Conservation (phyloP, 2,797 vertebrate species). For the Anisognathus igniventris region DNA sequence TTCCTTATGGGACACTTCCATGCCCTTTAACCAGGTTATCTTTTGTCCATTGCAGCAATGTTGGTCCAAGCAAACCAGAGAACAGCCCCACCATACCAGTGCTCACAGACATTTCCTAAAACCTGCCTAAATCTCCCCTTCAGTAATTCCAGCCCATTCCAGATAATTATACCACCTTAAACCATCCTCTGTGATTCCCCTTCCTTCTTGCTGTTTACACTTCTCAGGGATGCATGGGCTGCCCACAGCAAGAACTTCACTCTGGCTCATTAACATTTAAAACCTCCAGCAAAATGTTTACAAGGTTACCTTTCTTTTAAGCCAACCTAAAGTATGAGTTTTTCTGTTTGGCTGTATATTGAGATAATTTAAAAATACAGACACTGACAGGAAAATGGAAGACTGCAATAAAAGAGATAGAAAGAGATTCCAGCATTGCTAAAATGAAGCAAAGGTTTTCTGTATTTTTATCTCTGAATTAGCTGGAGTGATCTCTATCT, state of each 20-base stretch:
- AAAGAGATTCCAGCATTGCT: background rate
- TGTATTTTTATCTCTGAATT: background rate
- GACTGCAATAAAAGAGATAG: background rate
- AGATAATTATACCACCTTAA: background rate
- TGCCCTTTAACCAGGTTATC: background rate
- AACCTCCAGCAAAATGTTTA: conserved; percentile 26
- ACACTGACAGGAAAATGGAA: background rate
- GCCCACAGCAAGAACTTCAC: conserved; percentile 24
- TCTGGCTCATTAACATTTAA: conserved; percentile 8
- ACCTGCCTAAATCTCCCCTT: background rate
- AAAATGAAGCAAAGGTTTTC: background rate
- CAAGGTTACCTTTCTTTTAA: background rate
- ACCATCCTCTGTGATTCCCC: background rate
- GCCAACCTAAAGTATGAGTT: background rate
- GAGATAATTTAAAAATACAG: background rate
- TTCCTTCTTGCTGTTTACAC: background rate
- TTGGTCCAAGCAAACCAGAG: background rate
- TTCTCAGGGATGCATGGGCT: background rate
- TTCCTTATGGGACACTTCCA: background rate
- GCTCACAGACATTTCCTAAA: background rate
- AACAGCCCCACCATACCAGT: background rate
- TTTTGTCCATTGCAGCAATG: background rate
- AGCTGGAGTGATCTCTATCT: background rate
- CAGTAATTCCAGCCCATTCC: background rate
- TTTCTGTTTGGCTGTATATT: background rate